Evolutionary conservation across 2,113 vertebrate species (phyloP).

Genomic region (Puffinus mauretanicus): DNA sequence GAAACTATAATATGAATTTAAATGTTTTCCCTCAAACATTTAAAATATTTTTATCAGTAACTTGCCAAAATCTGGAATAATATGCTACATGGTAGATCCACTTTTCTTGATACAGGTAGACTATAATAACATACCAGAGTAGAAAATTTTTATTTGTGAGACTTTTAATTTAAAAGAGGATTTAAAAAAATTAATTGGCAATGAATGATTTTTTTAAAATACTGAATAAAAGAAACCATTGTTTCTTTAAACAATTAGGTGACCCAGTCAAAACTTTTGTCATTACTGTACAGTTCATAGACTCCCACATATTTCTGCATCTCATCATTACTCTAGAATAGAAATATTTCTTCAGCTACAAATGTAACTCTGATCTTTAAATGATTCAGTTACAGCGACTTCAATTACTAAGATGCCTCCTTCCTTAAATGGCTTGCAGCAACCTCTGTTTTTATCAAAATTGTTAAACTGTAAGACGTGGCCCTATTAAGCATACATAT

Average conservation of each 20-base stretch:
- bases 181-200: neutral
- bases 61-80: neutral
- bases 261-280: neutral
- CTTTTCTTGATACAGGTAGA: neutral
- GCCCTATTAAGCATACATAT: neutral
- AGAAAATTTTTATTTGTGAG: neutral
- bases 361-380: neutral
- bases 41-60: neutral
- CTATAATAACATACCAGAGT: neutral
- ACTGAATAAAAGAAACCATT: neutral
- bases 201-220: too few species aligned
- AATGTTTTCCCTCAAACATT: neutral
- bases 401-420: neutral
- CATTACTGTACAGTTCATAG: neutral
- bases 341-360: neutral
- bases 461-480: neutral
- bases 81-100: accelerated
- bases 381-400: neutral
- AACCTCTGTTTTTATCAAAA: neutral
- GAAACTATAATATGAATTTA: neutral
- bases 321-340: neutral
- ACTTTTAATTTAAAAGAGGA: neutral
- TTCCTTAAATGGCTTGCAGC: neutral
- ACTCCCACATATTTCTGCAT: neutral
- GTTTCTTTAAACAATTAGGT: neutral